Evolutionary conservation across 2,797 vertebrate genomes (phyloP), one percentile per base, ranked within the genome.

Genomic region (Propithecus perrieri): DNA sequence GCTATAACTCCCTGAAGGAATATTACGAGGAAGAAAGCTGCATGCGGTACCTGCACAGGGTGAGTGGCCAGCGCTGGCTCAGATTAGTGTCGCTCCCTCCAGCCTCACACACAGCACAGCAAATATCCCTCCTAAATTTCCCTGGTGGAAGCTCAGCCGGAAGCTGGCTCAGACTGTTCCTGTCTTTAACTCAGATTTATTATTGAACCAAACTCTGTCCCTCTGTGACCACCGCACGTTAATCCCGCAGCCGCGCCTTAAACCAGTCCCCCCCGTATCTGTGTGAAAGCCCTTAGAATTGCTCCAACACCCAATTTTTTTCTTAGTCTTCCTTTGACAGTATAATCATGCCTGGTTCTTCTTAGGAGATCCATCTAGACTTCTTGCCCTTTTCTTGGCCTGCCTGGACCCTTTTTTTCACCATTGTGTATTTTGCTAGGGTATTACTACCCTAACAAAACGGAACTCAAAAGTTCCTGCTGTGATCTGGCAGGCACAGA

Each of bases 11-110:
- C 81, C 98, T 99, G 97, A 99, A 99, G 98, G 99, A 99, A 96
- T 99, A 99, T 97, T 99, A 99, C 13, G 99, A 99, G 98, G 99
- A 99, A 97, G 99, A 99, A 97, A 99, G 99, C 94, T 99, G 99
- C 98, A 99, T 99, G 94, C 99, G 99, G 96, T 99, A 99, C 97
- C 99, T 99, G 98, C 99, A 99, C 98, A 99, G 99, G 98, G 99
- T 99, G 98, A 99, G 99, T 98, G 96, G 22, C 74, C 94, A 1
- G 10, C 55, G 9, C 28, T 1, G 2, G 18, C 88, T 90, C 85
- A 14, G 57, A 5, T 24, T 0, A 5, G 5, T 15, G 4, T 41
- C 33, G 3, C 46, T 20, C 9, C 67, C 9, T 28, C 69, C 46
- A 69, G 10, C 81, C 57, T 14, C 3, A 0, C 33, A 3, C 53